phyloP scores from a whole-genome alignment of 2,797 vertebrate species.

The Halcyon smyrnensis region DNA sequence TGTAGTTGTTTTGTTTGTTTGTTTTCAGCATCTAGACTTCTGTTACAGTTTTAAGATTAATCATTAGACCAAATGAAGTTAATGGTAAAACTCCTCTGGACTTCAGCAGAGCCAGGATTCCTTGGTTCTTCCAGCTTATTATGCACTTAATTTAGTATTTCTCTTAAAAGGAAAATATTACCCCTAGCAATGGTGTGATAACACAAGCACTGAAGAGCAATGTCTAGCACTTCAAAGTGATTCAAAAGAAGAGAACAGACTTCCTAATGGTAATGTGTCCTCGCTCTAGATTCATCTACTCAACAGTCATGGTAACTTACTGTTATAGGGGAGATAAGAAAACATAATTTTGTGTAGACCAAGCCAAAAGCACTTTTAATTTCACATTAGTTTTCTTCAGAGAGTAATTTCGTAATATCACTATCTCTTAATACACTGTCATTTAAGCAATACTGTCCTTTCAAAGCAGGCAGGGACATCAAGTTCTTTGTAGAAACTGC shows the following conservation, averaged over 20 bases:
- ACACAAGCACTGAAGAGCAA: not conserved
- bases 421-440: not conserved
- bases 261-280: not conserved
- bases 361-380: conserved; percentile 4
- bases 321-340: not conserved
- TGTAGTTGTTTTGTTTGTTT: not conserved
- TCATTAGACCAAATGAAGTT: not conserved
- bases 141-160: not conserved
- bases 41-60: not conserved
- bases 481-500: not conserved
- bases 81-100: not conserved
- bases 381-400: conserved; percentile 12
- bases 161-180: not conserved
- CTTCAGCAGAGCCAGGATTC: not conserved
- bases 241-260: not conserved
- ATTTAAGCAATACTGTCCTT: not conserved
- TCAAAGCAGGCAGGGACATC: not conserved
- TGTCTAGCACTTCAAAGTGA: not conserved
- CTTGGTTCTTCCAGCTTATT: not conserved
- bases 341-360: not conserved
- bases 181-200: not conserved
- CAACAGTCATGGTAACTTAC: not conserved
- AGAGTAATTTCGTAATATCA: not conserved
- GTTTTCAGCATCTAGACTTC: not conserved
- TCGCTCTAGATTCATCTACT: not conserved